These are phyloP conservation scores for Lasioglossum lativentre DNA, from an alignment of 2,888 invertebrate species.

Conservation along the genomic window DNA sequence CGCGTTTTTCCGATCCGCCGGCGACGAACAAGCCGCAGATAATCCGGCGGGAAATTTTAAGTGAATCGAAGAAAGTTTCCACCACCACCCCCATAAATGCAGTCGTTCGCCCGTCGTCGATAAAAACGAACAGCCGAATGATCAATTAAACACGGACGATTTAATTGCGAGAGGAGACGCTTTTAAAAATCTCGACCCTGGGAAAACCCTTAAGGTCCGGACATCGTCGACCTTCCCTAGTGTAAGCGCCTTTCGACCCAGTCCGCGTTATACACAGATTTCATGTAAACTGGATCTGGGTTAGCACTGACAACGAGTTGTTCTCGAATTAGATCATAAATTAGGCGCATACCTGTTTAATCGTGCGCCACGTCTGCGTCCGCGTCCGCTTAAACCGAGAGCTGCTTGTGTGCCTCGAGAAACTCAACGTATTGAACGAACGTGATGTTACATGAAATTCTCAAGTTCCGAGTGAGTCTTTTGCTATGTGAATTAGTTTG, in stretches of 20 bases:
- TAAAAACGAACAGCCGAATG: conserved; percentile 31
- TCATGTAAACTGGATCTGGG: conserved; percentile 3
- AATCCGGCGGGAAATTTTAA: conserved; percentile 37
- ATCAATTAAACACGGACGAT: conserved; percentile 56
- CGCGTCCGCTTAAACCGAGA: neutral
- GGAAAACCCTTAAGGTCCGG: neutral
- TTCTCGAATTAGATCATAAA: conserved; percentile 3
- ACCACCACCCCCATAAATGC: neutral
- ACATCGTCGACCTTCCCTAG: neutral
- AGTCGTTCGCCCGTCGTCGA: conserved; percentile 22
- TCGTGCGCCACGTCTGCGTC: neutral
- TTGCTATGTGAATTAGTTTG: too few relatives aligned
- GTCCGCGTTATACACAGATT: neutral
- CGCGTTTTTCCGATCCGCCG: conserved; percentile 46
- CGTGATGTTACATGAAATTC: neutral
- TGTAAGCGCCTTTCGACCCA: neutral
- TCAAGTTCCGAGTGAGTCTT: too few relatives aligned
- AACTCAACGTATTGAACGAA: neutral
- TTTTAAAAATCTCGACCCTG: conserved; percentile 42
- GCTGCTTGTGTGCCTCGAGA: neutral
- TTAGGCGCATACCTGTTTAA: neutral
- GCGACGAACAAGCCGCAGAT: conserved; percentile 37
- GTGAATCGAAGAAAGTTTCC: conserved; percentile 51
- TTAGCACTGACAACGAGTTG: neutral
- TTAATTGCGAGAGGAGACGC: conserved; percentile 46